Conservation (phyloP, 2,113 vertebrate genomes). For the Eonycteris spelaea region DNA sequence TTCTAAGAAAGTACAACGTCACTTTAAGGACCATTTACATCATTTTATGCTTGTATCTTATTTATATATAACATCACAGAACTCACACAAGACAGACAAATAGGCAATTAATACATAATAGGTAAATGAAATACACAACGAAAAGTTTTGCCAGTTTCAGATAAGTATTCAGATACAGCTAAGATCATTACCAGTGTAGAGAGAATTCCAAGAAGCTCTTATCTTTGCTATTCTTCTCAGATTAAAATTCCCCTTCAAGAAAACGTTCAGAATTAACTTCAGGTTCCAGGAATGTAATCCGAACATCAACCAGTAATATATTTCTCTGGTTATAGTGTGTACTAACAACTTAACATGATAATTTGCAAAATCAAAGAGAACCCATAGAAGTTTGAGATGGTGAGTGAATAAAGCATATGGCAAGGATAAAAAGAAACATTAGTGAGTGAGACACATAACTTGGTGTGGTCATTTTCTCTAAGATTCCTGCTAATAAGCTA, state of each 20-base stretch:
- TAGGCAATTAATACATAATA: not conserved
- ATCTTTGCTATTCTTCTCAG: not conserved
- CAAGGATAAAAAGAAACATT: not conserved
- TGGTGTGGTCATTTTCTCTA: not conserved
- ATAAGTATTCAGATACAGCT: not conserved
- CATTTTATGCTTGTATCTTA: not conserved
- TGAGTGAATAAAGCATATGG: not conserved
- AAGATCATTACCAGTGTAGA: not conserved
- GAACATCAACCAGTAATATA: not conserved
- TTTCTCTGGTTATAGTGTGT: not conserved
- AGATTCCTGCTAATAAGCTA: not conserved
- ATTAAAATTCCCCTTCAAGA: conserved; percentile 49
- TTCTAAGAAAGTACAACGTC: not conserved
- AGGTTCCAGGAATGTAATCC: conserved; percentile 15
- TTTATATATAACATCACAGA: not conserved
- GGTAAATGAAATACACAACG: not conserved
- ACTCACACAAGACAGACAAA: not conserved
- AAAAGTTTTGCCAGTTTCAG: not conserved
- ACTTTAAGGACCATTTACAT: not conserved
- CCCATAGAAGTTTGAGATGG: not conserved
- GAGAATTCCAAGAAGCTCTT: not conserved
- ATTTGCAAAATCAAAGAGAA: not conserved
- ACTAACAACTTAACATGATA: not conserved
- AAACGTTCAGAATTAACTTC: conserved; percentile 48
- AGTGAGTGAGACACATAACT: not conserved